Base-by-base conservation (phyloP, 2,888 invertebrate genomes). In the Latheticus oryzae region DNA sequence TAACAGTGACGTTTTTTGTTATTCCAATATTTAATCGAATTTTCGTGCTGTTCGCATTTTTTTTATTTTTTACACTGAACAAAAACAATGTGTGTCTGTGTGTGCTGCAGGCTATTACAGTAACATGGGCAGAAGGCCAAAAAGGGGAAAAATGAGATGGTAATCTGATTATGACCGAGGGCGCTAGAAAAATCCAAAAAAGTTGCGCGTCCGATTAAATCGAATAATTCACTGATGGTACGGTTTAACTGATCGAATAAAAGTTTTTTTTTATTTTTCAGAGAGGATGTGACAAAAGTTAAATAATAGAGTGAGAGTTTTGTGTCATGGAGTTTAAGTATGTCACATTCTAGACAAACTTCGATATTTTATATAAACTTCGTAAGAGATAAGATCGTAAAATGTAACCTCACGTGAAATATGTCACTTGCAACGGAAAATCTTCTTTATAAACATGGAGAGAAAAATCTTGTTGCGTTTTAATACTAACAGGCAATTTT, bases 321-420 rank as follows among this genome's bases (percentile, higher is more conserved):
- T 24, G 35, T 23, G 23, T 12, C 16, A 7, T 47, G 28, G 17
- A 54, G 45, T 45, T 53, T 43, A 23, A 45, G 43, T 35, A 35
- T 26, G 53, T 53, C 43, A 16, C 33, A 35, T 37, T 37, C 9
- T 16, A 30, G 21, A 43, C 35, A n/a, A 43, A 43, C 45, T 37
- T 52, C 48, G 45, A 57, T 57, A 57, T 57, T 57, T 43, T 52
- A 52, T n/a, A n/a, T 30, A 57, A 58, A 58, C 45, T 58, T 58
- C 47, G 12, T 17, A 19, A 26, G 37, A 52, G 47, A 58, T 52
- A 52, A 52, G 30, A 45, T 52, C 58, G 24, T 58, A 58, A 58
- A 58, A 40, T 58, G 58, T 52, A 52, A 47, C 58, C 52, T 52
- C 38, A 58, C 45, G 52, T 52, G 52, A 58, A 52, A 58, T 52